Percentiles rank a stretch among this genome's conserved stretches.
Evolutionary conservation across 2,797 vertebrate species (phyloP).

Genomic region (Sebastes elongatus): DNA sequence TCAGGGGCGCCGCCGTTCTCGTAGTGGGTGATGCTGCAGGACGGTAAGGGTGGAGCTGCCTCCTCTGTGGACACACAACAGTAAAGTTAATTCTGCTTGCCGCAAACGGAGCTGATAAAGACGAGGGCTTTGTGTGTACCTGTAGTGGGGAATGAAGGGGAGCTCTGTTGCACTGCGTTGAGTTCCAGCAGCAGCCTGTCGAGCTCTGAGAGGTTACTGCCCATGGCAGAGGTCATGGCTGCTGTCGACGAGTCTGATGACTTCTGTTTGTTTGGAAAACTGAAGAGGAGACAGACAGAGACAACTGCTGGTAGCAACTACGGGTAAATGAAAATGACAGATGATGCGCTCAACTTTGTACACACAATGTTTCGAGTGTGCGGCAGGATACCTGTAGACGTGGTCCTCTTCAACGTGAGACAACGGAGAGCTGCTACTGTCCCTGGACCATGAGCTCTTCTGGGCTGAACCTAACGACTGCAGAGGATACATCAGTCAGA

Average conservation of each 20-base stretch:
- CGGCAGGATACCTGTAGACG: slow-evolving; percentile 91
- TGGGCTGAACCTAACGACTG: slow-evolving; percentile 83
- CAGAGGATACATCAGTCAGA: slow-evolving; percentile 41
- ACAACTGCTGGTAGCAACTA: background rate
- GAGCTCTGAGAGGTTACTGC: slow-evolving; percentile 95
- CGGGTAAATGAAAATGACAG: background rate
- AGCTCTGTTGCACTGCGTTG: slow-evolving; percentile 93
- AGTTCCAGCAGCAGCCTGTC: slow-evolving; percentile 95
- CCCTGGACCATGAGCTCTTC: slow-evolving; percentile 86
- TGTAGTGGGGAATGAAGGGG: slow-evolving; percentile 86
- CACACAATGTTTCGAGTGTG: background rate
- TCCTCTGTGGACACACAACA: slow-evolving; percentile 76
- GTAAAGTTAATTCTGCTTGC: background rate
- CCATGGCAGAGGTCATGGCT: slow-evolving; percentile 90
- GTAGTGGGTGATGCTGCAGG: slow-evolving; percentile 87
- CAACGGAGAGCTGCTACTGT: slow-evolving; percentile 83
- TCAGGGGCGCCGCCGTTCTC: slow-evolving; percentile 85
- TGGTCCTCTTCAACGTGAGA: slow-evolving; percentile 92
- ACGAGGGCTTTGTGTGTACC: slow-evolving; percentile 72
- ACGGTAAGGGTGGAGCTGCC: slow-evolving; percentile 80
- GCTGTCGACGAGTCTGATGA: slow-evolving; percentile 88
- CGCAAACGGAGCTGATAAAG: background rate
- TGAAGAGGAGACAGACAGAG: slow-evolving; percentile 55
- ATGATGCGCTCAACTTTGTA: background rate
- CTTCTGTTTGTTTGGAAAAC: slow-evolving; percentile 98